Evolutionary conservation across 2,888 invertebrate species (phyloP), one percentile per base, ranked within the genome.

Genomic region (Kuschelorhynchus macadamiae): DNA sequence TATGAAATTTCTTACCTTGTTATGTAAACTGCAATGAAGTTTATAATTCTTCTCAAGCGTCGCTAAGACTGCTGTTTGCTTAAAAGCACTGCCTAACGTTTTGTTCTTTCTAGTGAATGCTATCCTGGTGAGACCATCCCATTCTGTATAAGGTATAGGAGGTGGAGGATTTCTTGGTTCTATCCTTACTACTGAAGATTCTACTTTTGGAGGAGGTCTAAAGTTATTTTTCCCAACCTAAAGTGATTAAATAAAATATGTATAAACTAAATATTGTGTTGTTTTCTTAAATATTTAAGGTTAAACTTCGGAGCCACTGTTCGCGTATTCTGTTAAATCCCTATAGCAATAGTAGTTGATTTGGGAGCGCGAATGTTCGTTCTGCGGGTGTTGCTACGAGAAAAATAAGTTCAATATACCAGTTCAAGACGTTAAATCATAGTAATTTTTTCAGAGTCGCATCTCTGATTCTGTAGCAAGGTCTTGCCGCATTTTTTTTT

Each of bases 131-230:
- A 99, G 85, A 7, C 98, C 98, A 86, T 99, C 99, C 99, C 98
- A 99, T 86, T 99, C 98, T 76, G 93, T 90, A 84, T 95, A 98
- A 82, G 96, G 94, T 8, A 99, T 93, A 0, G 95, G 92, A 5
- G 98, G 98, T 32, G 98, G 96, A 17, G 99, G 99, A 85, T 97
- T 97, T 79, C 93, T 90, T 0, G 99, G 99, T 81, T 99, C 98
- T 80, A 99, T 92, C 78, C 99, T 88, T 0, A 99, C 97, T 1
- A 99, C 98, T 84, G 94, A 95, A 0, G 98, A 98, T 83, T 99
- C 99, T 0, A 99, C 98, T 88, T 98, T 98, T 3, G 99, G 99
- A 41, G 99, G 98, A 14, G 99, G 99, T 71, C 93, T 90, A 81
- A 99, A 99, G 85, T 99, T 99, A 83, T 98, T 98, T 85, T 95